phyloP scores from a whole-genome alignment of 2,113 vertebrate species.

The Microcebus lehilahytsara region DNA sequence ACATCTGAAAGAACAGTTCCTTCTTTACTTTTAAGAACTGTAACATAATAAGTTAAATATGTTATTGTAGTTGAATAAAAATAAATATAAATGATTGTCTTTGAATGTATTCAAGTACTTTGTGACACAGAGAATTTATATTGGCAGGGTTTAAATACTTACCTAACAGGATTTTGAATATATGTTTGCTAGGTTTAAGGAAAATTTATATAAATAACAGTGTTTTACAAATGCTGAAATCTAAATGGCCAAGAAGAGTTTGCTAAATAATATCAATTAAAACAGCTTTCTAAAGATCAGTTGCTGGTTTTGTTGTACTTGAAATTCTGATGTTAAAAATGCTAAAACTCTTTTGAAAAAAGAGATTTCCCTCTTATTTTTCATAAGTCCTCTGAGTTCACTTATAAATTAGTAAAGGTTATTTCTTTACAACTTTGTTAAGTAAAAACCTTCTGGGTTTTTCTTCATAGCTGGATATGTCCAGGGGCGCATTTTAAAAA shows the following conservation, averaged over 20 bases:
- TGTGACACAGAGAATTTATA: neutral
- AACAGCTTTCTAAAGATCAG: conserved; percentile 21
- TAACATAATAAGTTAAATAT: neutral
- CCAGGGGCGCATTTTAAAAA: conserved; percentile 59
- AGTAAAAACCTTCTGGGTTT: conserved; percentile 3
- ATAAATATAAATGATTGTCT: conserved; percentile 35
- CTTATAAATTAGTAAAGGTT: conserved; percentile 53
- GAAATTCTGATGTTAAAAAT: conserved; percentile 29
- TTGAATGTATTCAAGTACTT: conserved; percentile 26
- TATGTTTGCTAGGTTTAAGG: neutral
- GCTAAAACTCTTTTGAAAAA: neutral
- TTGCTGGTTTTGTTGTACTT: neutral
- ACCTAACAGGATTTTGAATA: neutral
- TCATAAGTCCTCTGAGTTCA: conserved; percentile 43
- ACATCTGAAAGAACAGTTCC: neutral
- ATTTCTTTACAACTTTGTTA: conserved; percentile 51
- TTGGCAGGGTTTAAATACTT: neutral
- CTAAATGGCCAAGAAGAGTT: neutral
- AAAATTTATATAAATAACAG: conserved; percentile 26
- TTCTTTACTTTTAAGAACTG: neutral
- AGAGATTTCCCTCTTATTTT: conserved; percentile 21
- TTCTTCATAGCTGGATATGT: conserved; percentile 36
- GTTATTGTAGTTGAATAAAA: conserved; percentile 25
- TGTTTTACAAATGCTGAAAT: conserved; percentile 29
- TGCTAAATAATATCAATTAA: neutral